Conservation (phyloP, 2,113 vertebrate genomes). For the Phocoena phocoena region DNA sequence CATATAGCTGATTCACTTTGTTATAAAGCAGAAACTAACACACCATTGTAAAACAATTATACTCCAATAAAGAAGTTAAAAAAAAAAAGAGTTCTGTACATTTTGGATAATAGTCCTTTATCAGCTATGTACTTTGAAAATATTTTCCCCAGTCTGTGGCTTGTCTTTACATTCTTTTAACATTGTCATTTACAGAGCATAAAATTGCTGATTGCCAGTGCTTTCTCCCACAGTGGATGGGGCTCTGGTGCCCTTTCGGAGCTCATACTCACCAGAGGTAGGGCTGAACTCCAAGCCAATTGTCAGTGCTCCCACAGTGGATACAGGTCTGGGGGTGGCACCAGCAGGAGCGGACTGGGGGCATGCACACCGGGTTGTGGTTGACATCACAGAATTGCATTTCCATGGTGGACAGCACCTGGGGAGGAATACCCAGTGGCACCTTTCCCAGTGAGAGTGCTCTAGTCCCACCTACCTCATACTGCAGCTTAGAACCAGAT, state of each 20-base stretch:
- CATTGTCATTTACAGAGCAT: background rate
- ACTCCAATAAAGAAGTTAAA: no score
- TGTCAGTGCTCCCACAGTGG: background rate
- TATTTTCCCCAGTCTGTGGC: background rate
- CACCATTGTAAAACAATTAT: no score
- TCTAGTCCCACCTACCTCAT: background rate
- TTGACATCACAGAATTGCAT: background rate
- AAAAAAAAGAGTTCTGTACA: background rate
- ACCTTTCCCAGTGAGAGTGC: background rate
- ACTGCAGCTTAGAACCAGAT: background rate
- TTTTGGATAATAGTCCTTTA: background rate
- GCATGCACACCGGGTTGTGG: background rate
- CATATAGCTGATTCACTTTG: no score
- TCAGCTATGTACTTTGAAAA: background rate
- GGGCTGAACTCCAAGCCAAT: background rate
- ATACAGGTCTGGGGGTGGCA: background rate
- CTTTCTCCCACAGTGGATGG: background rate
- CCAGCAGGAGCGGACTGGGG: background rate
- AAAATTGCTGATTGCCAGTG: background rate
- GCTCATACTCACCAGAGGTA: background rate
- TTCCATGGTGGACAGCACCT: background rate
- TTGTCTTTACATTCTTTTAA: constrained; percentile 6
- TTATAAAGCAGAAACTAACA: no score
- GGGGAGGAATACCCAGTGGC: background rate
- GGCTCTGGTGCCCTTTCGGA: background rate